Evolutionary conservation across 2,113 vertebrate species (phyloP).

Genomic region (Panthera leo): DNA sequence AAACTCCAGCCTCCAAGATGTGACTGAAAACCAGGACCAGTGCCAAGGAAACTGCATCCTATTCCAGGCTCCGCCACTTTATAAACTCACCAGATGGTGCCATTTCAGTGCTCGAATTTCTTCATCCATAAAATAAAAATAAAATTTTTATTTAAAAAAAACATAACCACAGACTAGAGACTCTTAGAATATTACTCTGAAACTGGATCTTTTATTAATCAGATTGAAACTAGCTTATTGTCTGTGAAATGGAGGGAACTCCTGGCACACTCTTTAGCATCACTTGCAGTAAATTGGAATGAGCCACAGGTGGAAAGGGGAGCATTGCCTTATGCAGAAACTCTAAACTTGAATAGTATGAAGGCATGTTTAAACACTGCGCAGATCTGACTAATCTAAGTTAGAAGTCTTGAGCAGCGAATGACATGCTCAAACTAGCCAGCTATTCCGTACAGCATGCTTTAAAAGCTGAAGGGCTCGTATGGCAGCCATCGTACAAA

Average conservation of each 20-base stretch:
- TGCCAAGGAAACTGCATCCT: background rate
- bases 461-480: background rate
- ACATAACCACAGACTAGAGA: background rate
- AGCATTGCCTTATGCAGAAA: background rate
- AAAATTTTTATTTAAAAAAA: background rate
- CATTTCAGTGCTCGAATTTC: background rate
- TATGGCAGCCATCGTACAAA: background rate
- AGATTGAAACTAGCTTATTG: background rate
- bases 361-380: background rate
- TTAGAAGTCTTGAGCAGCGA: background rate
- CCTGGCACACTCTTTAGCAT: background rate
- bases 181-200: background rate
- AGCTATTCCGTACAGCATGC: background rate
- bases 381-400: background rate
- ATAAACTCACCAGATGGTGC: background rate
- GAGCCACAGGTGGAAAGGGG: background rate
- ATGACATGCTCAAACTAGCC: background rate
- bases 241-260: background rate
- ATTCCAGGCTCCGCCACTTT: background rate
- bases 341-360: background rate
- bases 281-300: background rate
- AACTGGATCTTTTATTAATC: background rate
- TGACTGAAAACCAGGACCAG: background rate
- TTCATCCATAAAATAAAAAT: slow-evolving; percentile 34
- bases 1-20: background rate